phyloP scores from a whole-genome alignment of 2,797 vertebrate species.

The Acanthis flammea region DNA sequence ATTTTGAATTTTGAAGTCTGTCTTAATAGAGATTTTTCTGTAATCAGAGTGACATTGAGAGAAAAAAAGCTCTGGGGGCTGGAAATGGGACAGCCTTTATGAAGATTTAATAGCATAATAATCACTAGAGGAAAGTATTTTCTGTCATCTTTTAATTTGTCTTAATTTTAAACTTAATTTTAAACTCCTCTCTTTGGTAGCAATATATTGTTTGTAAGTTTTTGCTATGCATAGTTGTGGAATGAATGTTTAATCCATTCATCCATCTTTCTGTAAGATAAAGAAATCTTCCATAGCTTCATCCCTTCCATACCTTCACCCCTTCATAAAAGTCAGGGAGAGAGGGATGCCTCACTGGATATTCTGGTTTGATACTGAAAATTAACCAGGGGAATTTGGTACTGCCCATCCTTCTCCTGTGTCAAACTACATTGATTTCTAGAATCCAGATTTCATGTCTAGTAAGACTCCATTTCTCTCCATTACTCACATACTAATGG shows the following conservation, averaged over 20 bases:
- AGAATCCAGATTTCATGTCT: background rate
- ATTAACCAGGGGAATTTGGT: background rate
- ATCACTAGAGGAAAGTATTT: background rate
- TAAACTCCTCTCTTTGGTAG: background rate
- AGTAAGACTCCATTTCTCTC: background rate
- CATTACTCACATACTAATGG: background rate
- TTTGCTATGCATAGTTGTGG: background rate
- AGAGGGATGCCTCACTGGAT: background rate
- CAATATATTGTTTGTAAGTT: background rate
- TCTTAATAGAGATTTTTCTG: background rate
- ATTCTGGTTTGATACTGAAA: background rate
- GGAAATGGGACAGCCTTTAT: background rate
- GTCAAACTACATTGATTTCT: background rate
- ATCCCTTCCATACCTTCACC: background rate
- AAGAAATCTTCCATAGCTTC: background rate
- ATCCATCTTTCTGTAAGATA: background rate
- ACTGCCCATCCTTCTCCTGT: background rate
- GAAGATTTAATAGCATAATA: background rate
- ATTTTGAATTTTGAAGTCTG: background rate
- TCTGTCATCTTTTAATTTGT: background rate
- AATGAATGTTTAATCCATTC: background rate
- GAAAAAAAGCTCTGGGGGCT: background rate
- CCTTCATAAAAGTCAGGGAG: background rate
- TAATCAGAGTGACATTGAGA: background rate
- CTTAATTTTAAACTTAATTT: background rate